Evolutionary conservation across 1,140 invertebrate genomes (phyloP), one percentile per base, ranked within the genome.

Genomic region (Drosophila ercepeae): DNA sequence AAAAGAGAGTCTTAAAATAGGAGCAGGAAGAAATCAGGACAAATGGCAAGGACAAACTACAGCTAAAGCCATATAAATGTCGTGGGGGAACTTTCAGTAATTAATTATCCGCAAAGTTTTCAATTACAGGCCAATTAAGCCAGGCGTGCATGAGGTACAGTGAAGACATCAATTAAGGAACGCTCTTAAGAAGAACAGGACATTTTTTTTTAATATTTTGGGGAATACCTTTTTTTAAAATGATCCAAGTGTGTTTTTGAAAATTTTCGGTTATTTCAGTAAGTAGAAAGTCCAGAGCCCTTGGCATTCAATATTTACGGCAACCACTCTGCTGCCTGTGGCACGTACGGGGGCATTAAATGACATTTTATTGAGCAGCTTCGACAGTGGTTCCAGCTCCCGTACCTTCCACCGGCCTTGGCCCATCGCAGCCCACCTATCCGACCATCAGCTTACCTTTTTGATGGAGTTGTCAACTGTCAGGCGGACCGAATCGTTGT

Each of bases 81-180:
- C 79, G 61, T 84, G 58, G 50, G 81, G 64, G 72, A 84, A 79
- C 61, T 84, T 84, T 79, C 57, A 58, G 76, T 72, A 79, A 84
- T 84, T 84, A 86, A 86, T 84, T 84, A 84, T 86, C 81, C 55
- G 67, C 72, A 84, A 84, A 84, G 72, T 86, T 84, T 84, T 84
- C 72, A 84, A 84, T 84, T 84, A 84, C 81, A 75, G 65, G 72
- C 72, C 81, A 84, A 84, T 84, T 84, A 84, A 72, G 55, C 52
- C 34, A 41, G 54, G 68, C 50, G 14, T 46, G 13, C 41, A 13
- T 21, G 14, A 48, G 21, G 1, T 61, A 27, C 45, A 39, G 55
- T 32, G 14, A 4, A 13, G 18, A 39, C 52, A 27, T 25, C 19
- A 16, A 58, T 13, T 29, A 39, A 39, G 13, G 4, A 7, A 39